Conservation (phyloP, 1,140 invertebrate species). For the Chrysoperla carnea region DNA sequence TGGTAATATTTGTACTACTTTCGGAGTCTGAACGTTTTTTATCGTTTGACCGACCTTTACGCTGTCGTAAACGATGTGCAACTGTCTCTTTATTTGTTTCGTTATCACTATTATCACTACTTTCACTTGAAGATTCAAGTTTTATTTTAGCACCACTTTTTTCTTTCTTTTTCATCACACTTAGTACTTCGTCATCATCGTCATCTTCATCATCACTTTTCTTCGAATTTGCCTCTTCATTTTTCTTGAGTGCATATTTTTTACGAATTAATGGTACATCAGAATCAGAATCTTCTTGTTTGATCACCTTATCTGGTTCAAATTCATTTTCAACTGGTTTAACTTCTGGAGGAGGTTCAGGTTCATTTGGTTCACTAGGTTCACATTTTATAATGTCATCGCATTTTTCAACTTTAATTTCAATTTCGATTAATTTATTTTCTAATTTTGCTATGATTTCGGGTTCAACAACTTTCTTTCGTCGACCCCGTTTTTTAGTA, state of each 20-base stretch:
- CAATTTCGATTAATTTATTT: constrained; percentile 5
- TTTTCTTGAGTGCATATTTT: constrained; percentile 14
- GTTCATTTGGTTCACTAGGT: not conserved
- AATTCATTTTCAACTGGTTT: constrained; percentile 2
- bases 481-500: constrained; percentile 29
- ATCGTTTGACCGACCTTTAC: constrained; percentile 16
- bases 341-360: not conserved
- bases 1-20: constrained; percentile 11
- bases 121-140: constrained; percentile 4
- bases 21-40: constrained; percentile 15
- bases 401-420: constrained; percentile 5
- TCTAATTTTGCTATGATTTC: constrained; percentile 13
- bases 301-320: not conserved
- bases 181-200: constrained; percentile 11
- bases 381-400: not conserved
- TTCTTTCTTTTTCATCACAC: constrained; percentile 8
- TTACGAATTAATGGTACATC: constrained; percentile 18
- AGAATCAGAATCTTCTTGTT: constrained; percentile 12
- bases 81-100: constrained; percentile 19
- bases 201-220: constrained; percentile 7
- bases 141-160: constrained; percentile 6
- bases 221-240: constrained; percentile 17
- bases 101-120: constrained; percentile 21
- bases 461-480: constrained; percentile 24
- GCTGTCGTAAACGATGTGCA: constrained; percentile 20